Evolutionary conservation across 2,113 vertebrate species (phyloP).

Genomic region (Phaethon lepturus): DNA sequence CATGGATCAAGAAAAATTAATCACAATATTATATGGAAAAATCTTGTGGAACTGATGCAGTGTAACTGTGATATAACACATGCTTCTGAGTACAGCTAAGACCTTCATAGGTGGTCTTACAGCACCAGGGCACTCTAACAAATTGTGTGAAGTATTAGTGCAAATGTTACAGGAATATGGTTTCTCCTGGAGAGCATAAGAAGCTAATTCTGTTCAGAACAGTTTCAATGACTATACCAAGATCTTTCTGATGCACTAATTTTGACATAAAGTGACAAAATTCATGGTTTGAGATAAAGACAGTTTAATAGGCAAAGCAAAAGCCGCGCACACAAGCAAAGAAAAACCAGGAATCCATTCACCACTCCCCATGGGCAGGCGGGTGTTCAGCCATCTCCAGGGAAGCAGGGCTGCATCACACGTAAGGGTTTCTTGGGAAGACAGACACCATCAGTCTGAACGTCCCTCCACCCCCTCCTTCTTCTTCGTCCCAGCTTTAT

Average conservation of each 20-base stretch:
- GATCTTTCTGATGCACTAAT: background rate
- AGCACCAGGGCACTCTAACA: background rate
- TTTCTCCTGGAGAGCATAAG: background rate
- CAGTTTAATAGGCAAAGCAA: too few relatives aligned
- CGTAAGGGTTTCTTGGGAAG: too few relatives aligned
- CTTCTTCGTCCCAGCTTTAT: too few relatives aligned
- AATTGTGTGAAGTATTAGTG: background rate
- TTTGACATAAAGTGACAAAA: background rate
- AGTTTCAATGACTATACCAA: background rate
- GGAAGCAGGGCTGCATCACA: too few relatives aligned
- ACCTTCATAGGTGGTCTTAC: background rate
- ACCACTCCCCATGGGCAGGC: too few relatives aligned
- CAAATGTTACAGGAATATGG: background rate
- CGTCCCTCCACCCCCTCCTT: too few relatives aligned
- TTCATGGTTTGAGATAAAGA: too few relatives aligned
- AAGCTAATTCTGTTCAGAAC: background rate
- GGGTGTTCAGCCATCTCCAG: too few relatives aligned
- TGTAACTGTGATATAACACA: background rate
- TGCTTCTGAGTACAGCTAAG: background rate
- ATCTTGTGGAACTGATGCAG: background rate
- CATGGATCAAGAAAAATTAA: background rate
- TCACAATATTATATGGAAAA: background rate
- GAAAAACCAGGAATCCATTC: too few relatives aligned
- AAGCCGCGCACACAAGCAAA: too few relatives aligned
- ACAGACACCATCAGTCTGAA: too few relatives aligned